Base-by-base conservation (phyloP, 64 coral and sea anemone genomes). In the Dendrophyllia cribrosa region DNA sequence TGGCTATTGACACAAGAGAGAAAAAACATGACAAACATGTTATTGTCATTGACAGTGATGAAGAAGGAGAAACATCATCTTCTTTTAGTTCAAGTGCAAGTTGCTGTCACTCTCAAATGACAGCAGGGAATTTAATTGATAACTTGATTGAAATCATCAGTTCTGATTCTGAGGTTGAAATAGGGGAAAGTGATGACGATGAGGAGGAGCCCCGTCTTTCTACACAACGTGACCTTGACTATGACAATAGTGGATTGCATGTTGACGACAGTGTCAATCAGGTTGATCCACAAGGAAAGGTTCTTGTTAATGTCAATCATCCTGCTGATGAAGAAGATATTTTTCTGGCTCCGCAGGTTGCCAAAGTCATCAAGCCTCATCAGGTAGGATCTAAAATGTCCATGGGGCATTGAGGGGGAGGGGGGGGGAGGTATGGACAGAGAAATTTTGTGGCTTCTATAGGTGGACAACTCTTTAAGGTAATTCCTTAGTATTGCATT, bases 21-120 rank as follows among this genome's bases (percentile, higher is more conserved):
- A 93, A 86, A 62, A 64, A 70, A 76, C 72, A 91, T 26, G 87
- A 87, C 23, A 44, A 67, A 2, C 76, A 78, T 21, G 82, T 99
- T 9, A 99, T 99, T 85, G 72, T 99, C 1, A 99, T 99, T 86
- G 97, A 99, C 21, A 99, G 97, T 78, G 96, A 98, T 58, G 97
- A 99, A 60, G 94, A 99, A 59, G 75, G 25, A 3, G 60, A 88
- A 7, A 7, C 78, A 46, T 9, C 3, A 46, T 45, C 17, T 62
- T 65, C 78, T 0, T 17, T 22, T 43, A 67, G 43, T 84, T 50
- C 61, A 22, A 50, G 43, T 67, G 62, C 50, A n/a, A 84, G 21
- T n/a, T 93, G 63, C 52, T 53, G 51, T 68, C 48, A 77, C 43
- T 74, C 71, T 51, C n/a, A 73, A 44, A 24, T 51, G 63, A 70